A percentile compares a stretch with the other conserved stretches of the same genome.
Evolutionary conservation across 2,888 invertebrate species (phyloP).

Genomic region (Temnothorax unifasciatus): DNA sequence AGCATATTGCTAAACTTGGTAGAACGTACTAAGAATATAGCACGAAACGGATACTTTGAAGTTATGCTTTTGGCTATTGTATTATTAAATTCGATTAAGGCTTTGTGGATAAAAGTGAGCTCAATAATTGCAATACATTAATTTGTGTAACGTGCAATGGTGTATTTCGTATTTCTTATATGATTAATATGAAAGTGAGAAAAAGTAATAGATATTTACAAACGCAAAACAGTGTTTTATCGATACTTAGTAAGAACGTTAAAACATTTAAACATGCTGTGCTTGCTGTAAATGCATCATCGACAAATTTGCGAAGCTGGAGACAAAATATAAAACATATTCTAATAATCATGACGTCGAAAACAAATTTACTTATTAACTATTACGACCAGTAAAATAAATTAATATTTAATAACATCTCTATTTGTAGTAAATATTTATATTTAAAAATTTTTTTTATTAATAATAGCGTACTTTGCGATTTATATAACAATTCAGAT

Average conservation of each 20-base stretch:
- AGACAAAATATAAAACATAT: neutral
- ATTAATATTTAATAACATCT: neutral
- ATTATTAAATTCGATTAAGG: neutral
- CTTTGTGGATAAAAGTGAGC: neutral
- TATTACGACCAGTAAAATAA: neutral
- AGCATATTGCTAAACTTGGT: neutral
- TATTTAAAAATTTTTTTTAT: neutral
- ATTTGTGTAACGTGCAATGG: neutral
- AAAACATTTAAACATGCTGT: neutral
- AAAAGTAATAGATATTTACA: neutral
- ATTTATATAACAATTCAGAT: neutral
- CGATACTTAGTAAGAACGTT: neutral
- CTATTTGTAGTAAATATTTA: neutral
- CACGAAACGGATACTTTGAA: neutral
- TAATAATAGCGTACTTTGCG: neutral
- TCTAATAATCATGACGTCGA: neutral
- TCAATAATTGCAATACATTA: constrained; percentile 4
- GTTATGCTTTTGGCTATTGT: neutral
- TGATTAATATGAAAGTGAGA: neutral
- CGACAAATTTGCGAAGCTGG: neutral
- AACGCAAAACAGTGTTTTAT: neutral
- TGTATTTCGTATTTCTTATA: neutral
- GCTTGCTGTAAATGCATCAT: neutral
- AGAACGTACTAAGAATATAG: neutral
- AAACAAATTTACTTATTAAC: neutral